phyloP scores from a whole-genome alignment of 2,797 vertebrate species.

The Pipistrellus pipistrellus region DNA sequence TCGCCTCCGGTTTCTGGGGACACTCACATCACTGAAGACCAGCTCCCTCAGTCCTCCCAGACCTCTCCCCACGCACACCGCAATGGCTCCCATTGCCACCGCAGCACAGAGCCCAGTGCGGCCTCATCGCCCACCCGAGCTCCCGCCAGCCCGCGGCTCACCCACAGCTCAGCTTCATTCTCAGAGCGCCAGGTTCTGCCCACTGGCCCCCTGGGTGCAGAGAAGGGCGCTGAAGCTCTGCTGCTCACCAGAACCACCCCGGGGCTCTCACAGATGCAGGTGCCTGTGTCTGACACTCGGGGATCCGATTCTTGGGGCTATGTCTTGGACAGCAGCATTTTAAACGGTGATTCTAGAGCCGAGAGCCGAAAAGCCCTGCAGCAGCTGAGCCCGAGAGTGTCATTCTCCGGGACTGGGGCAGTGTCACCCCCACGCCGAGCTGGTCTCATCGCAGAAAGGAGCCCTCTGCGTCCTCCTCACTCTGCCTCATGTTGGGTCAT shows the following conservation, averaged over 20 bases:
- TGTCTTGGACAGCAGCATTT: neutral
- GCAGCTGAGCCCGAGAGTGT: neutral
- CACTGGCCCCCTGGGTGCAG: neutral
- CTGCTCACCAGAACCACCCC: no score
- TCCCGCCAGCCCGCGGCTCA: neutral
- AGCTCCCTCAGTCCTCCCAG: neutral
- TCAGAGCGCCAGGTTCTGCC: neutral
- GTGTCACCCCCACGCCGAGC: accelerated
- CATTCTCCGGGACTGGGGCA: neutral
- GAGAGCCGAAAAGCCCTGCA: neutral
- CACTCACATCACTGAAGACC: neutral
- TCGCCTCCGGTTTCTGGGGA: neutral
- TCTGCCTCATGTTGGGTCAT: neutral
- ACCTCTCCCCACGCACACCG: neutral
- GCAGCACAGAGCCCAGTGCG: neutral
- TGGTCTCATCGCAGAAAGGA: neutral
- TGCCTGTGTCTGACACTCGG: neutral
- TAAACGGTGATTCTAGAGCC: neutral
- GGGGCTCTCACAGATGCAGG: neutral
- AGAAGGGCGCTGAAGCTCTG: neutral
- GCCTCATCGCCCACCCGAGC: neutral
- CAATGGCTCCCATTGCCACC: neutral
- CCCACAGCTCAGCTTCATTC: neutral
- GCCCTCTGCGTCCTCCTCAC: neutral
- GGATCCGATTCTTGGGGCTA: neutral